phyloP scores from a whole-genome alignment of 1,140 invertebrate species.

The Pseudomyrmex sp. region DNA sequence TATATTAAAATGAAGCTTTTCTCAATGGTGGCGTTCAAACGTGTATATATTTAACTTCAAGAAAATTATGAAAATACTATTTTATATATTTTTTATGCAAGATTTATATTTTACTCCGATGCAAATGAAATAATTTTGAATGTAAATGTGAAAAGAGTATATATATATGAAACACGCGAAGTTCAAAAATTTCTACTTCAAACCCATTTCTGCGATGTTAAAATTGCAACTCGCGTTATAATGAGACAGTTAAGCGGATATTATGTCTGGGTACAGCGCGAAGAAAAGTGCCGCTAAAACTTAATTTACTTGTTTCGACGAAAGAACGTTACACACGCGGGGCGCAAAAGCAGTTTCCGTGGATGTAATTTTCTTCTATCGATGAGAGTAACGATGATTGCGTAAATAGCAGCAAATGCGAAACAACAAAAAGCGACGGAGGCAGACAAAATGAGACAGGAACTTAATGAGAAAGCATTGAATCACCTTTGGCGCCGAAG shows the following conservation, averaged over 20 bases:
- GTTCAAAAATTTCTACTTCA: background rate
- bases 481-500: constrained; percentile 65
- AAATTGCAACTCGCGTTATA: background rate
- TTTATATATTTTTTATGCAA: too few relatives aligned
- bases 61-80: background rate
- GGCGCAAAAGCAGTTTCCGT: background rate
- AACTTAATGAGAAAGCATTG: constrained; percentile 70
- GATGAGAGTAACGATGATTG: constrained; percentile 48
- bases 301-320: too few relatives aligned
- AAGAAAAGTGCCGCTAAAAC: background rate
- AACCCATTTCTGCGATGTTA: background rate
- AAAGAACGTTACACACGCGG: constrained; percentile 34
- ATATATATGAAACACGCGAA: background rate
- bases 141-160: background rate
- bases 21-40: too few relatives aligned
- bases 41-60: background rate
- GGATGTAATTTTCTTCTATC: constrained; percentile 7
- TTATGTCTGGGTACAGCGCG: background rate
- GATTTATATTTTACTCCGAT: background rate
- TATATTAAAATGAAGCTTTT: background rate
- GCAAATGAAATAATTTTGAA: constrained; percentile 3
- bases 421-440: constrained; percentile 42
- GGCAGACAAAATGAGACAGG: constrained; percentile 55
- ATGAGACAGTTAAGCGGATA: background rate
- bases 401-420: constrained; percentile 45